Conservation (phyloP, 2,113 vertebrate species). For the Calyptommatus sinebrachiatus region DNA sequence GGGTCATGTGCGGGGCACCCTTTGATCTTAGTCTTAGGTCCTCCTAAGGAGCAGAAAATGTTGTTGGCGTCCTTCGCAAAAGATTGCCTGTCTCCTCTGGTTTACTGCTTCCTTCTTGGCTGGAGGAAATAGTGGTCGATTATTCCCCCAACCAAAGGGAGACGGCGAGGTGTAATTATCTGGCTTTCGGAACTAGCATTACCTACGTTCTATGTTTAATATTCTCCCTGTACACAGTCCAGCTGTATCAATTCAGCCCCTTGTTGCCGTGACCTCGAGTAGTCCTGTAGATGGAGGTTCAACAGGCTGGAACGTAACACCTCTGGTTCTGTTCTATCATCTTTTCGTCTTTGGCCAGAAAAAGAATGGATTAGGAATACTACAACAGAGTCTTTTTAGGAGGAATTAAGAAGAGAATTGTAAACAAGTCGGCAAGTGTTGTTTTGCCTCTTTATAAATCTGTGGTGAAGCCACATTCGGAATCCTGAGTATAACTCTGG, state of each 20-base stretch:
- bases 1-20: slow-evolving; percentile 67
- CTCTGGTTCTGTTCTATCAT: no score
- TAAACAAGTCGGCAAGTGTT: no score
- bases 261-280: background rate
- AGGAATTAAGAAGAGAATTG: no score
- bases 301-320: no score
- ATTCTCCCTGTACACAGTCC: no score
- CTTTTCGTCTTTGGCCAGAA: no score
- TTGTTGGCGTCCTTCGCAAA: background rate
- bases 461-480: no score
- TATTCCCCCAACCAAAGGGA: background rate
- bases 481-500: no score
- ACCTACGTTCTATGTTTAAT: no score
- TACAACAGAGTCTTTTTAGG: background rate
- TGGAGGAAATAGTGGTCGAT: background rate
- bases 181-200: background rate
- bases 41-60: background rate
- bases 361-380: no score
- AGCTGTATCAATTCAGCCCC: background rate
- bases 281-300: background rate
- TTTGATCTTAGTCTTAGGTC: slow-evolving; percentile 59
- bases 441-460: no score
- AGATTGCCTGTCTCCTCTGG: background rate
- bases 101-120: background rate
- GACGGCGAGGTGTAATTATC: background rate